phyloP scores from a whole-genome alignment of 2,888 invertebrate genomes.

The Drosophila recens region DNA sequence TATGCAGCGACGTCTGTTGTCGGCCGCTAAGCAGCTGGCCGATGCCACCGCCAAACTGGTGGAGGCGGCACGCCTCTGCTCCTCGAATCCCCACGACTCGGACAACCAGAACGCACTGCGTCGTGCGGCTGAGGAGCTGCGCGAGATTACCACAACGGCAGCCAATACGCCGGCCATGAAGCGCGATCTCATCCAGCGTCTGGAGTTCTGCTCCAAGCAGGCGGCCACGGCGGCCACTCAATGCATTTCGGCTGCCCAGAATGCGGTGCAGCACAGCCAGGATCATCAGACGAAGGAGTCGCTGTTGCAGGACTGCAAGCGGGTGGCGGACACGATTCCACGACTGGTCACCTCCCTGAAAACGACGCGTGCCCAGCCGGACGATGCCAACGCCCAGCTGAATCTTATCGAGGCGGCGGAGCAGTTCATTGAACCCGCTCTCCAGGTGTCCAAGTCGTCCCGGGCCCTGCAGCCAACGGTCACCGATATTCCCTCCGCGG shows the following conservation, averaged over 20 bases:
- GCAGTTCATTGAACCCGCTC: constrained; percentile 91
- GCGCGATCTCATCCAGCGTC: constrained; percentile 89
- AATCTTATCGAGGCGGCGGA: constrained; percentile 93
- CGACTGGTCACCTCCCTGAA: constrained; percentile 92
- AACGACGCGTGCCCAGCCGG: constrained; percentile 89
- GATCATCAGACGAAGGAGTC: constrained; percentile 88
- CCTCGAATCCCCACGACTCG: constrained; percentile 93
- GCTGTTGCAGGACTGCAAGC: constrained; percentile 90
- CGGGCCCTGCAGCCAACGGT: constrained; percentile 94
- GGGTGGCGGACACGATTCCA: constrained; percentile 92
- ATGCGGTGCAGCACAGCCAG: constrained; percentile 90
- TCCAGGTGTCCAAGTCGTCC: constrained; percentile 91
- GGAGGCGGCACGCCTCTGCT: constrained; percentile 97
- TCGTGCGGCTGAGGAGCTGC: constrained; percentile 96
- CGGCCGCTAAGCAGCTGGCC: constrained; percentile 97
- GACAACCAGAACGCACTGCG: constrained; percentile 93
- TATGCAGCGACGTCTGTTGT: constrained; percentile 94
- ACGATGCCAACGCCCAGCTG: constrained; percentile 91
- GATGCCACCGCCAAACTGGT: constrained; percentile 99
- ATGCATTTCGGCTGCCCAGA: constrained; percentile 94
- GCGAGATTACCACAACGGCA: constrained; percentile 95
- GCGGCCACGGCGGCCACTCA: constrained; percentile 96
- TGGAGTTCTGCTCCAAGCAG: constrained; percentile 91
- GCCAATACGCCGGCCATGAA: constrained; percentile 91
- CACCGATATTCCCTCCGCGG: constrained; percentile 90